Percentiles rank a stretch among this genome's conserved stretches.
Conservation (phyloP, 2,113 vertebrate genomes). For the Syngnathoides biaculeatus region DNA sequence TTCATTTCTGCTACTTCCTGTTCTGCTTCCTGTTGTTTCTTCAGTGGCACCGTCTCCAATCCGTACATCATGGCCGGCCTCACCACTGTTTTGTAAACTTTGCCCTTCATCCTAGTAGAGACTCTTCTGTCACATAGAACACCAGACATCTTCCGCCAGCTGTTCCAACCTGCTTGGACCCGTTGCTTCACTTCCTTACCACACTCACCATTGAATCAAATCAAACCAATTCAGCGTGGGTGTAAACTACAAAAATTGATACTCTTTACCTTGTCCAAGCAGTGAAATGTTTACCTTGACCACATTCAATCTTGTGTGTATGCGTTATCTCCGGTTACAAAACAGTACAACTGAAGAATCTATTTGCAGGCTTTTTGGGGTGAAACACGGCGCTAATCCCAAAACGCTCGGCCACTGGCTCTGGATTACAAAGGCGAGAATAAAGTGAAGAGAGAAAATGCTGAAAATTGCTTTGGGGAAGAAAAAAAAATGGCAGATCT, state of each 20-base stretch:
- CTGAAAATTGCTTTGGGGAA: neutral
- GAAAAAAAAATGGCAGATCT: neutral
- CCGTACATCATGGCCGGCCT: no score
- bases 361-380: neutral
- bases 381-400: neutral
- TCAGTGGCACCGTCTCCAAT: no score
- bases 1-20: no score
- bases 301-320: neutral
- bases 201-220: no score
- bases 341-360: neutral
- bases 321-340: neutral
- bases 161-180: no score
- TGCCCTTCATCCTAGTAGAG: no score
- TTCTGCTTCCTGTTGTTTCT: no score
- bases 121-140: no score
- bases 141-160: no score
- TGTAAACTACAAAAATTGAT: neutral
- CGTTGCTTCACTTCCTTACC: no score
- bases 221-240: neutral
- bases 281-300: neutral
- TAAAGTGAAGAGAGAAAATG: neutral
- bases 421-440: neutral
- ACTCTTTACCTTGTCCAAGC: neutral
- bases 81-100: no score
- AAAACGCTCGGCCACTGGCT: neutral